Conservation (phyloP, 2,113 vertebrate species). For the Seriola aureovittata region DNA sequence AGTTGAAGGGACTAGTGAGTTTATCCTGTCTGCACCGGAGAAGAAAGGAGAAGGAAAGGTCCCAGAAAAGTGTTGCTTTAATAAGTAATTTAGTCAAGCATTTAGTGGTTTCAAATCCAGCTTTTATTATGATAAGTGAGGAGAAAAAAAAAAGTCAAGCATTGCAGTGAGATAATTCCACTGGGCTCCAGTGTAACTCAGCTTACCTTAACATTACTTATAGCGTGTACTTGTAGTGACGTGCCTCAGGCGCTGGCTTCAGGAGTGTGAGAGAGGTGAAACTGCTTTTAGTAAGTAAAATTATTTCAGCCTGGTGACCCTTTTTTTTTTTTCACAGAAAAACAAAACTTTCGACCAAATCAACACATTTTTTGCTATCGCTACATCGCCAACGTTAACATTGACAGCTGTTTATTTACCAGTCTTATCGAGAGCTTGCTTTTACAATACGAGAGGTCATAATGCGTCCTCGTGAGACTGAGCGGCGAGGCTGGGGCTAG, state of each 20-base stretch:
- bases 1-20: slow-evolving; percentile 80
- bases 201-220: not conserved
- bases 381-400: no score
- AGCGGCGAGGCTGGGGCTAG: no score
- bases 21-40: slow-evolving; percentile 48
- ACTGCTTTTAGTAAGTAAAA: no score
- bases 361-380: no score
- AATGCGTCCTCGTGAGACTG: no score
- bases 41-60: slow-evolving; percentile 10
- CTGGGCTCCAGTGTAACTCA: slow-evolving; percentile 19
- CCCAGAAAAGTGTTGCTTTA: slow-evolving; percentile 17
- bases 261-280: not conserved
- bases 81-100: slow-evolving; percentile 34
- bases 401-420: no score
- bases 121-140: slow-evolving; percentile 41
- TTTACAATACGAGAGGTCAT: no score
- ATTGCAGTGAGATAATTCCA: slow-evolving; percentile 19
- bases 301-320: no score
- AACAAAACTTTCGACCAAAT: not conserved
- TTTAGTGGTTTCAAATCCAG: slow-evolving; percentile 24
- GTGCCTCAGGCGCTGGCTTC: not conserved
- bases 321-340: not conserved
- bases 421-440: no score
- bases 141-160: not conserved
- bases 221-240: not conserved